These are phyloP conservation scores for Teinopalpus imperialis DNA, from an alignment of 2,888 invertebrate genomes.

Conservation along the genomic window DNA sequence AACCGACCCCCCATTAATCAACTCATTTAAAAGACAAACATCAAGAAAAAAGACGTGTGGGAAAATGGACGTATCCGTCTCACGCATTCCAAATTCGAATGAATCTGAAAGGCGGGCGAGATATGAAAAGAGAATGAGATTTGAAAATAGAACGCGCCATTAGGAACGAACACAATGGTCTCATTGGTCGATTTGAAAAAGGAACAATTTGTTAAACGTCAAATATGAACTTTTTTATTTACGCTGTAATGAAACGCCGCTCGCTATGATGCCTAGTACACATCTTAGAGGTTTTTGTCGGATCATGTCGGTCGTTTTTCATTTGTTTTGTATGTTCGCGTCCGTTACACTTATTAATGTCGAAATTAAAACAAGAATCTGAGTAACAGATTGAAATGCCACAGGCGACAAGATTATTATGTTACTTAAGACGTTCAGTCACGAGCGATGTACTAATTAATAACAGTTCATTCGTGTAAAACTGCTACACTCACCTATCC, in stretches of 20 bases:
- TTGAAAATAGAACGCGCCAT: constrained; percentile 81
- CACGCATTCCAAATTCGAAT: constrained; percentile 80
- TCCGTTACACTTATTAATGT: constrained; percentile 65
- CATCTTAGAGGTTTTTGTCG: constrained; percentile 69
- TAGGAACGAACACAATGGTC: constrained; percentile 79
- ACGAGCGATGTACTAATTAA: constrained; percentile 59
- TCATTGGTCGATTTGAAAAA: constrained; percentile 82
- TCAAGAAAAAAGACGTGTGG: constrained; percentile 71
- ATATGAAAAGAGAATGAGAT: constrained; percentile 81
- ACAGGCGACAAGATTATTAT: constrained; percentile 69
- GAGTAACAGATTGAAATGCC: constrained; percentile 58
- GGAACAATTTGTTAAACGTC: constrained; percentile 83
- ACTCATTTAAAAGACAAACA: constrained; percentile 73
- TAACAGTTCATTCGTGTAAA: constrained; percentile 52
- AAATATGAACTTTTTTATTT: constrained; percentile 79
- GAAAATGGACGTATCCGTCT: constrained; percentile 70
- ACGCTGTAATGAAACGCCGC: constrained; percentile 73
- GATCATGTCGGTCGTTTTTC: constrained; percentile 66
- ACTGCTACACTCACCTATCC: constrained; percentile 33
- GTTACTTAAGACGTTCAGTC: constrained; percentile 54
- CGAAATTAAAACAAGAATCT: constrained; percentile 68
- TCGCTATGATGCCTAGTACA: constrained; percentile 74
- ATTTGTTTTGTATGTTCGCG: constrained; percentile 66
- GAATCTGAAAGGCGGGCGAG: constrained; percentile 77
- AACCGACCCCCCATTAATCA: constrained; percentile 75